Evolutionary conservation across 2,797 vertebrate genomes (phyloP).

Genomic region (Syngnathus rostellatus): DNA sequence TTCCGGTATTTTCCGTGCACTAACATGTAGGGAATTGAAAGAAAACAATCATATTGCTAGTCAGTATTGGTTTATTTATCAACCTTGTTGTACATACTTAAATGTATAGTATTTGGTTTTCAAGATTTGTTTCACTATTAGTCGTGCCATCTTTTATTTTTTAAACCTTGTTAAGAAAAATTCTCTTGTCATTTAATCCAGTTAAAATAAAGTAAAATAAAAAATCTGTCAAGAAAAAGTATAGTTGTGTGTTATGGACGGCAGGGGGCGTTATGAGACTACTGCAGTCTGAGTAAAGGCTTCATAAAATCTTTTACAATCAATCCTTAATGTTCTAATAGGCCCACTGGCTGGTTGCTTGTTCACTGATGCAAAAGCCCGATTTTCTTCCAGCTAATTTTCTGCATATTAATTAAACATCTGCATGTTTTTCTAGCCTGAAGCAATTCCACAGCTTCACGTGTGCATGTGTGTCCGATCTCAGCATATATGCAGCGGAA

Average conservation of each 20-base stretch:
- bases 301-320: not conserved
- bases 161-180: constrained; percentile 47
- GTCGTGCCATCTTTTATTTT: constrained; percentile 46
- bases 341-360: not conserved
- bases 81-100: constrained; percentile 84
- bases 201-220: constrained; percentile 55
- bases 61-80: constrained; percentile 93
- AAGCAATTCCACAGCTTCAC: not conserved
- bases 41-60: constrained; percentile 55
- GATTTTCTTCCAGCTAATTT: not conserved
- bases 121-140: constrained; percentile 45
- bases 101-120: constrained; percentile 79
- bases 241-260: constrained; percentile 16
- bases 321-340: not conserved
- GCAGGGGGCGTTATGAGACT: constrained; percentile 41
- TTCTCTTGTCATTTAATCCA: constrained; percentile 58
- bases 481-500: not conserved
- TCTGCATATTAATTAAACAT: not conserved
- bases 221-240: constrained; percentile 20
- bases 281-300: not conserved
- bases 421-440: not conserved
- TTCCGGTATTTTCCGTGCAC: constrained; percentile 26
- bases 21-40: constrained; percentile 34
- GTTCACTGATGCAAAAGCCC: not conserved
- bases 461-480: constrained; percentile 13